Evolutionary conservation across 30 jellyfish, hydroid and myxozoan genomes (phyloP), one percentile per base, ranked within the genome.

Genomic region (Mastigias papua): DNA sequence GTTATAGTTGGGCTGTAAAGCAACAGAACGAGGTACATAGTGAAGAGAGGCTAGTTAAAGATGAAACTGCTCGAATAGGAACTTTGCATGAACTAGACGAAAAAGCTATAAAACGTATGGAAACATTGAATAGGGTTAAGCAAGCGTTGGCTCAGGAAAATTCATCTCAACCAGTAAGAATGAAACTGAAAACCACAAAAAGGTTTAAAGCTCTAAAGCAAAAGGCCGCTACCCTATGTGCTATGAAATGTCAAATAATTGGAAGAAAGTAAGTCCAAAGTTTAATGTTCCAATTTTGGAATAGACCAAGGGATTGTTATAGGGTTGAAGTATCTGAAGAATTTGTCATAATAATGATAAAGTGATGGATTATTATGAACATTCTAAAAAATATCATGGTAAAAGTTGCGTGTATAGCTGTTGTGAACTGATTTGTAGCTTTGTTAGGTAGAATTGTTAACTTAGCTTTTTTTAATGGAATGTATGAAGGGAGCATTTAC

Each of bases 1-100:
- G 37, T 72, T 60, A 51, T n/a, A 42, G 11, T 42, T 72, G 83
- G 83, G 69, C 83, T 33, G 83, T 72, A 28, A 72, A 72, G n/a
- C n/a, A n/a, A 37, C 74, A 63, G 74, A 8, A 27, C 22, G 42
- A 7, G 5, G 19, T 9, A 13, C 37, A n/a, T 23, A 2, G 37
- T 20, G 74, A 8, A 17, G 23, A 8, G 35, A 63, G 19, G 74
- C 74, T 26, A 19, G 22, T 6, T 17, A 63, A 6, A 19, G 37
- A 25, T 22, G 74, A 42, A 10, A 63, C 46, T 26, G 74, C 23
- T 20, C 21, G 74, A 25, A 23, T 1, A 25, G 74, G 46, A 23
- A 26, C 8, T 27, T 19, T 63, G 46, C 19, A 13, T 42, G 42
- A 10, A 2, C 19, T 25, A 1, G 74, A 63, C 23, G 74, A 63